A percentile compares a stretch with the other conserved stretches of the same genome.
These are phyloP conservation scores for Selene dorsalis DNA, from an alignment of 2,797 vertebrate species.

Conservation along the genomic window DNA sequence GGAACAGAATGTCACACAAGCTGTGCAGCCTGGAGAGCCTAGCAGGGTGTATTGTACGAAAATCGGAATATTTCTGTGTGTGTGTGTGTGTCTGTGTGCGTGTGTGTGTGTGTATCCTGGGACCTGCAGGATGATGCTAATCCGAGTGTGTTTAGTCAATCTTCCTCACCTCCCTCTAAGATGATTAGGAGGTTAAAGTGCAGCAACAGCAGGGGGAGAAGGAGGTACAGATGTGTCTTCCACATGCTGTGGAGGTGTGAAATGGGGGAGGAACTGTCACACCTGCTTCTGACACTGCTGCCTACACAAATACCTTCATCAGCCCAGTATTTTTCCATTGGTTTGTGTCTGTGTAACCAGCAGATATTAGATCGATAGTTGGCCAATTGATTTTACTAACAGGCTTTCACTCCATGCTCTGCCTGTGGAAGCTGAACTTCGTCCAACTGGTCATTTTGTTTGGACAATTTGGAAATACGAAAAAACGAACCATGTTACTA, in stretches of 20 bases:
- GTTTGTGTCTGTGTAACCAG: not conserved
- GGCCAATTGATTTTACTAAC: not conserved
- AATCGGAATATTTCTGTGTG: slow-evolving; percentile 14
- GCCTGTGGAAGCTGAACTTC: no score
- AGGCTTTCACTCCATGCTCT: not conserved
- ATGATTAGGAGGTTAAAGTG: slow-evolving; percentile 55
- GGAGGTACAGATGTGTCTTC: slow-evolving; percentile 43
- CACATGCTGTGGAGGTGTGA: slow-evolving; percentile 32
- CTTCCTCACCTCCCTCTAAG: slow-evolving; percentile 29
- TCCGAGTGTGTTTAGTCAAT: not conserved
- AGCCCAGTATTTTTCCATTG: not conserved
- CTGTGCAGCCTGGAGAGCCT: slow-evolving; percentile 56
- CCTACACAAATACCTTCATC: slow-evolving; percentile 32
- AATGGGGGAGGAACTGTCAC: slow-evolving; percentile 40
- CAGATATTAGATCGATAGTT: not conserved
- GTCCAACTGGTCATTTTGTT: no score
- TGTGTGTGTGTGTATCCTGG: not conserved
- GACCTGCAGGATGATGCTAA: not conserved
- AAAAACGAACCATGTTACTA: no score
- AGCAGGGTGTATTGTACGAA: slow-evolving; percentile 30
- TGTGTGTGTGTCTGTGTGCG: not conserved
- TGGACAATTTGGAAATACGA: no score
- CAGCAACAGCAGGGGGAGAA: slow-evolving; percentile 41
- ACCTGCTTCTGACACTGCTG: slow-evolving; percentile 28
- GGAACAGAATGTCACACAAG: slow-evolving; percentile 64